Base-by-base conservation (phyloP, 2,797 vertebrate genomes). In the Eptatretus atami region DNA sequence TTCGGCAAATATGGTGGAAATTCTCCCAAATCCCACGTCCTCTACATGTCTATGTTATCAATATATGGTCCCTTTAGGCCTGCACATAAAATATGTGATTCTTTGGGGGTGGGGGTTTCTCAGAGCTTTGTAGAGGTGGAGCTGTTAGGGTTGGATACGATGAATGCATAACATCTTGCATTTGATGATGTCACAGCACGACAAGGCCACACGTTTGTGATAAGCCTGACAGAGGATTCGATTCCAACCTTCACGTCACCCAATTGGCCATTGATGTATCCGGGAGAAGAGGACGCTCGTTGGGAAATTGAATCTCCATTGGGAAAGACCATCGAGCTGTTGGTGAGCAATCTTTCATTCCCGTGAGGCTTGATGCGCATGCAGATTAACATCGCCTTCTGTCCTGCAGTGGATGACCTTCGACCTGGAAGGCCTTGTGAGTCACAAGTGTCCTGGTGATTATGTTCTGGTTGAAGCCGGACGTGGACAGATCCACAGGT, bases 231-330 rank as follows among this genome's bases (percentile, higher is more conserved):
- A n/a, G n/a, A n/a, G n/a, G 25, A 25, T 25, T 61, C 57, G 9
- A n/a, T 25, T 25, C 57, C n/a, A 12, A 25, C 57, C 57, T 61
- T 61, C 57, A 25, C 57, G 10, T n/a, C n/a, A 10, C 57, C 57
- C 3, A 61, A 61, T 25, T 61, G 57, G 57, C 57, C 57, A 10
- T n/a, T n/a, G n/a, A 10, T 61, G 57, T 61, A 61, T 25, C 57
- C 57, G n/a, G n/a, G 57, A 9, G 57, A 61, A 10, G 57, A 61
- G 57, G 57, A 61, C 57, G 57, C 57, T n/a, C n/a, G 57, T n/a
- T 61, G 57, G 57, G 57, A 61, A 12, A n/a, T 61, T 10, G 25
- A 9, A 12, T 10, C 57, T n/a, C 57, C 57, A 2, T 12, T 61
- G 57, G 57, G 57, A 61, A n/a, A 61, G n/a, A n/a, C n/a, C 10